Base-by-base conservation (phyloP, 2,888 invertebrate species). In the Eupithecia subfuscata region DNA sequence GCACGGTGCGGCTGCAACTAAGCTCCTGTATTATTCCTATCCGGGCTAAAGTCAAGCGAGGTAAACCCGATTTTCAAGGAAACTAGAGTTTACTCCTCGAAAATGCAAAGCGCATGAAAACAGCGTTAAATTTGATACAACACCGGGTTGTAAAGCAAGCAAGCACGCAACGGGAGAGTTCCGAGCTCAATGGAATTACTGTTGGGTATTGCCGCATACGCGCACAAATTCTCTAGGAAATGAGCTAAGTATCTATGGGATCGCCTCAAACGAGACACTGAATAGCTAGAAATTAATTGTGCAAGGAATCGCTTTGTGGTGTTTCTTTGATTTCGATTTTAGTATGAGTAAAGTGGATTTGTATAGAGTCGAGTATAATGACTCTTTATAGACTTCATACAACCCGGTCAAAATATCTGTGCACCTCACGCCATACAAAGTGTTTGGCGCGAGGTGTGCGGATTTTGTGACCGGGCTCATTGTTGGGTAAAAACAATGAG, bases 21-120 rank as follows among this genome's bases (percentile, higher is more conserved):
- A 64, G 64, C 64, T 14, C 64, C 52, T 56, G 60, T 74, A 74
- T 74, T 69, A 60, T 60, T 60, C 52, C 64, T 37, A 60, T 37
- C 16, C 30, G 69, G 69, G 56, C 56, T 43, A 68, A 74, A 67
- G 37, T 73, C 45, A 37, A 71, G 60, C 22, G 22, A 18, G 70
- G 45, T 52, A 64, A 64, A 56, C 71, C 69, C 56, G 70, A 67
- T 73, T 68, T 69, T 43, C 68, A 40, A 52, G 48, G 52, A 73
- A 73, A 56, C 73, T 9, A 52, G 67, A n/a, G 43, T 75, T 71
- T 64, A 45, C 63, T 69, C 48, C 60, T 69, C 45, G 43, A 69
- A 73, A 75, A 74, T 77, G 74, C 48, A 75, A 77, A 77, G 70
- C 74, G 60, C 60, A 74, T 68, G 72, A 69, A 74, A 77, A 74